These are phyloP conservation scores for Schizothorax lantsangensis DNA, from an alignment of 2,797 vertebrate genomes.

Conservation along the genomic window DNA sequence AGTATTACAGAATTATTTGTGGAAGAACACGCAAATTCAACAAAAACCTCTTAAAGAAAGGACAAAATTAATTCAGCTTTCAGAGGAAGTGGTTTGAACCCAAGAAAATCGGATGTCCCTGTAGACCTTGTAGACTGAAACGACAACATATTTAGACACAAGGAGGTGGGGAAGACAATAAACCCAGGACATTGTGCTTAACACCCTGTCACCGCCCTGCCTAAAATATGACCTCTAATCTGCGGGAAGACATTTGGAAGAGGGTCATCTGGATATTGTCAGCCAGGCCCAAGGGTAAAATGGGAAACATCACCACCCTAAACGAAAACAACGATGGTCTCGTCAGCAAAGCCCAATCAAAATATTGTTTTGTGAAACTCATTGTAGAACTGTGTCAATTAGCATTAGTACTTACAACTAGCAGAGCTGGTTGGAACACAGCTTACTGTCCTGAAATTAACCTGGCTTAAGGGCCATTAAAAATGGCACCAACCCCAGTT, in stretches of 20 bases:
- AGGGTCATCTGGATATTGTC: constrained; percentile 57
- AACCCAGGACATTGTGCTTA: constrained; percentile 40
- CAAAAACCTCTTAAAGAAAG: neutral
- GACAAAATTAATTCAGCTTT: neutral
- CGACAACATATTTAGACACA: constrained; percentile 13
- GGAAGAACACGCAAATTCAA: neutral
- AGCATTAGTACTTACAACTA: neutral
- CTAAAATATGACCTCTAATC: constrained; percentile 60
- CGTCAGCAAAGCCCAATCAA: neutral
- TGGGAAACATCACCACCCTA: constrained; percentile 31
- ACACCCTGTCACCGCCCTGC: constrained; percentile 38
- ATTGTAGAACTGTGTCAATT: neutral
- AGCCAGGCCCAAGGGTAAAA: constrained; percentile 25
- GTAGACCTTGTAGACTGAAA: neutral
- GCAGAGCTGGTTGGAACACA: neutral
- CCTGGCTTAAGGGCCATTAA: constrained; percentile 43
- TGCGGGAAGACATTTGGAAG: constrained; percentile 40
- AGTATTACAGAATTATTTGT: neutral
- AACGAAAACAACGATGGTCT: constrained; percentile 10
- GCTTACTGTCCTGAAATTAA: constrained; percentile 19
- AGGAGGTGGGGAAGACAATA: constrained; percentile 20
- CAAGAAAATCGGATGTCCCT: neutral
- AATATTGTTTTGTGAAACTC: neutral
- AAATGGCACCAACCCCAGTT: constrained; percentile 6
- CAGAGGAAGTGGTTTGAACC: neutral